phyloP scores from a whole-genome alignment of 2,113 vertebrate genomes.

The Hoplias malabaricus region DNA sequence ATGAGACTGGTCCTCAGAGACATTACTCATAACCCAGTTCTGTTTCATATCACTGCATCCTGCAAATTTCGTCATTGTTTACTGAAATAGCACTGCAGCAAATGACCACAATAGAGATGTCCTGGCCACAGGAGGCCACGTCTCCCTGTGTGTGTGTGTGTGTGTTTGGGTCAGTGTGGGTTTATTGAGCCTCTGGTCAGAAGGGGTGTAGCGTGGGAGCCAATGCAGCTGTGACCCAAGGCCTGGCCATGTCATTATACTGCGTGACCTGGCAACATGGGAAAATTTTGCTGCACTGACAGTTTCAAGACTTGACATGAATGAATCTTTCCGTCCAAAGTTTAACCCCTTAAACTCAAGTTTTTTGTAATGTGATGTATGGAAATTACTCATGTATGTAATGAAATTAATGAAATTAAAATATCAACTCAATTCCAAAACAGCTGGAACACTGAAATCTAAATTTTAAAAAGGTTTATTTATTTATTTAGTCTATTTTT shows the following conservation, averaged over 20 bases:
- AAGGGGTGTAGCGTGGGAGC: conserved; percentile 31
- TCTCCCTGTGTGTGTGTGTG: conserved; percentile 3
- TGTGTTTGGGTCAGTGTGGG: neutral
- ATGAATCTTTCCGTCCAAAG: conserved; percentile 18
- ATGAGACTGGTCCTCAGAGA: neutral
- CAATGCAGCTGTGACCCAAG: conserved; percentile 56
- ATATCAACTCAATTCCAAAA: too few species aligned
- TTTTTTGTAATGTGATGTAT: too few species aligned
- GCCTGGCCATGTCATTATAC: conserved; percentile 39
- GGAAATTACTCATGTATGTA: too few species aligned
- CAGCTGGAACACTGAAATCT: too few species aligned
- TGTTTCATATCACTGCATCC: neutral
- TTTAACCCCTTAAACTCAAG: neutral
- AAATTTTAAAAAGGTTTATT: too few species aligned
- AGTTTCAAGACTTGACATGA: conserved; percentile 11
- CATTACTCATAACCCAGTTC: neutral
- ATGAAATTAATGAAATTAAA: too few species aligned
- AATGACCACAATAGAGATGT: neutral
- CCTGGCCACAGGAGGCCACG: neutral
- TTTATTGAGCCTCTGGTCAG: neutral
- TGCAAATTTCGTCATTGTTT: neutral
- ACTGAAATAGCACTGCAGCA: conserved; percentile 10
- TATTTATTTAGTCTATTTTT: too few species aligned
- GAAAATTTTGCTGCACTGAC: conserved; percentile 34
- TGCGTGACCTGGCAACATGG: conserved; percentile 45